A percentile compares a stretch with the other conserved stretches of the same genome.
These are phyloP conservation scores for Apodemus sylvaticus DNA, from an alignment of 2,113 vertebrate genomes.

Conservation along the genomic window DNA sequence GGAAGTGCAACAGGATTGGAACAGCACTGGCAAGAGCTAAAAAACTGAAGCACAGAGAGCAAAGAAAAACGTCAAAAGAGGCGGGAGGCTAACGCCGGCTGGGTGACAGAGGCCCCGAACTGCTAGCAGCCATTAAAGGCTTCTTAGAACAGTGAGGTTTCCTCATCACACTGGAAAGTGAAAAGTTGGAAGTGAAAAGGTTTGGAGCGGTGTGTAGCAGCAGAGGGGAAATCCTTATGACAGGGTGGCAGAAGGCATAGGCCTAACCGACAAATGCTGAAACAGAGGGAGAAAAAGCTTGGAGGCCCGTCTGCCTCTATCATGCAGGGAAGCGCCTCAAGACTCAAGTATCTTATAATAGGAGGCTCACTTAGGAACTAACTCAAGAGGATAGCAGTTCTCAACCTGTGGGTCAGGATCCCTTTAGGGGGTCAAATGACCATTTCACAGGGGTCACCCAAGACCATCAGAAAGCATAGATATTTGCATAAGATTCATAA, in stretches of 20 bases:
- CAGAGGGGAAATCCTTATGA: neutral
- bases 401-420: neutral
- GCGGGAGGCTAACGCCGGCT: accelerated
- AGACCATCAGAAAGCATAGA: neutral
- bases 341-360: too few relatives aligned
- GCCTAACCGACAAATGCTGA: neutral
- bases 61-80: neutral
- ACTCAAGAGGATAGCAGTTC: neutral
- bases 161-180: neutral
- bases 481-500: neutral
- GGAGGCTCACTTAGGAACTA: neutral
- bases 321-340: neutral
- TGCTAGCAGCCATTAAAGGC: neutral
- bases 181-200: accelerated
- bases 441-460: neutral
- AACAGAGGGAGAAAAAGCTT: neutral
- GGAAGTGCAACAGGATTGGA: neutral
- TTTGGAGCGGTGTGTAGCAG: accelerated
- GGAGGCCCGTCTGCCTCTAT: neutral
- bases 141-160: neutral
- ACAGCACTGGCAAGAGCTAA: neutral
- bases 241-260: neutral
- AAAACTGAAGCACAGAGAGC: neutral
- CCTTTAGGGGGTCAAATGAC: neutral
- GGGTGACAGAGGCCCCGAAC: neutral